Percentiles rank a stretch among this genome's conserved stretches.
Evolutionary conservation across 2,888 invertebrate species (phyloP).

Genomic region (Anagyrus pseudococci): DNA sequence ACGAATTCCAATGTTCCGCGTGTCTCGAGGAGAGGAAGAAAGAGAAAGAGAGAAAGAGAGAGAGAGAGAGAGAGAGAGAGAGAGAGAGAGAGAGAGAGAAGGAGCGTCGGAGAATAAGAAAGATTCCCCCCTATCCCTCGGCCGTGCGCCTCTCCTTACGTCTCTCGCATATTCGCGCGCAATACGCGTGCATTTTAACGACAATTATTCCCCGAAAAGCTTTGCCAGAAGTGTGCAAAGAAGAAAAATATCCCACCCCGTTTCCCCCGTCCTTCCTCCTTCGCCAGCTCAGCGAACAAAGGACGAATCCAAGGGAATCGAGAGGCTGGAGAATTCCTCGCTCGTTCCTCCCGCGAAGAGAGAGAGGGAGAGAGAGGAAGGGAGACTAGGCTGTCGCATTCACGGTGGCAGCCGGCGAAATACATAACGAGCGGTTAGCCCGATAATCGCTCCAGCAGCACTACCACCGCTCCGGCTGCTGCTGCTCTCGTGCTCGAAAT

Average conservation of each 20-base stretch:
- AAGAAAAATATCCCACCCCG: conserved; percentile 7
- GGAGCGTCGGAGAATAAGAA: no score
- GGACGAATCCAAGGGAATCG: background rate
- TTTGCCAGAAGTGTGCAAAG: background rate
- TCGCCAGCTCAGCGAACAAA: no score
- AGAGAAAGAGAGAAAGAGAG: no score
- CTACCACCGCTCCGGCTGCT: background rate
- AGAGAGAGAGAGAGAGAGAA: no score
- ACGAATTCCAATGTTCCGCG: conserved; percentile 12
- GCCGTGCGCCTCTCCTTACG: no score
- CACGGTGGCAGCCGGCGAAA: conserved; percentile 17
- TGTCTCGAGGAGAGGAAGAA: conserved; percentile 12
- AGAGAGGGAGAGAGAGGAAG: background rate
- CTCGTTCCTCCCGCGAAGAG: background rate
- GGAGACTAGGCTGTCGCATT: background rate
- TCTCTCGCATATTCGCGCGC: background rate
- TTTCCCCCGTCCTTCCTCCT: no score
- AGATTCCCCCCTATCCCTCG: no score
- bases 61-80: no score
- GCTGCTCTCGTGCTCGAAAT: conserved; percentile 27
- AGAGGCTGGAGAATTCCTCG: conserved; percentile 5
- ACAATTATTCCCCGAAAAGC: conserved; percentile 14
- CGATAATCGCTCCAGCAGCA: conserved; percentile 26
- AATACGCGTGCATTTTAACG: conserved; percentile 1
- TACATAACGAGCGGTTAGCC: conserved; percentile 29